Conservation (phyloP, 2,113 vertebrate genomes). For the Eubucco bourcierii region DNA sequence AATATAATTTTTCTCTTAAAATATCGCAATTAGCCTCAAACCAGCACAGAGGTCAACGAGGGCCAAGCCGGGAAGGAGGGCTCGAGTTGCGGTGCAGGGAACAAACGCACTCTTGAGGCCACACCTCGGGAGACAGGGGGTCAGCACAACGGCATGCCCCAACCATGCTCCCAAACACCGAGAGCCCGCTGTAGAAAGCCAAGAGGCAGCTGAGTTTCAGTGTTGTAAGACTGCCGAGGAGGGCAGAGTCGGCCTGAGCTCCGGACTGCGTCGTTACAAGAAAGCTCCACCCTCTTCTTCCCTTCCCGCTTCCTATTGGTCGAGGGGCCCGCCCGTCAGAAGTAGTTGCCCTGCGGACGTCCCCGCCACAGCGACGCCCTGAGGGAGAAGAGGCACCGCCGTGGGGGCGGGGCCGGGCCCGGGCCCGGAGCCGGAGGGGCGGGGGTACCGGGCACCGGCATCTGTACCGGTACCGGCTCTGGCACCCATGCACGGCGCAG, state of each 20-base stretch:
- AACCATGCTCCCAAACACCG: too few relatives aligned
- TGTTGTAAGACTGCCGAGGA: fast-evolving
- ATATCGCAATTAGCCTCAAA: too few relatives aligned
- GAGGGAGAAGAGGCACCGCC: background rate
- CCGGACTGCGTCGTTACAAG: too few relatives aligned
- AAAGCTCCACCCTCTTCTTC: background rate
- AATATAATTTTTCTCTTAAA: too few relatives aligned
- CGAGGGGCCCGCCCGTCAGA: background rate
- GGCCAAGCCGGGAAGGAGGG: too few relatives aligned
- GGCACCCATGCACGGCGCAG: constrained; percentile 56
- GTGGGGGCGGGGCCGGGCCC: background rate
- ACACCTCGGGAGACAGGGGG: too few relatives aligned
- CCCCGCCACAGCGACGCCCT: background rate
- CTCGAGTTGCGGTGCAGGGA: fast-evolving
- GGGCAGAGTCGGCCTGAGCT: fast-evolving
- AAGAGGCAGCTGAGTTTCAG: too few relatives aligned
- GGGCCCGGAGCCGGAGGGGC: background rate
- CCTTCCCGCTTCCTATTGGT: background rate
- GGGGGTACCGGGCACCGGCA: too few relatives aligned
- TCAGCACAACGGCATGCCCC: fast-evolving
- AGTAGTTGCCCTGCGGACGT: background rate
- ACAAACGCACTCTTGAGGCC: background rate
- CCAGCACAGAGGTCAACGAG: too few relatives aligned
- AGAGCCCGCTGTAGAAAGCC: too few relatives aligned
- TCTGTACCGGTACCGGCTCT: background rate